phyloP scores from a whole-genome alignment of 2,113 vertebrate species.

The Cichladusa arquata region DNA sequence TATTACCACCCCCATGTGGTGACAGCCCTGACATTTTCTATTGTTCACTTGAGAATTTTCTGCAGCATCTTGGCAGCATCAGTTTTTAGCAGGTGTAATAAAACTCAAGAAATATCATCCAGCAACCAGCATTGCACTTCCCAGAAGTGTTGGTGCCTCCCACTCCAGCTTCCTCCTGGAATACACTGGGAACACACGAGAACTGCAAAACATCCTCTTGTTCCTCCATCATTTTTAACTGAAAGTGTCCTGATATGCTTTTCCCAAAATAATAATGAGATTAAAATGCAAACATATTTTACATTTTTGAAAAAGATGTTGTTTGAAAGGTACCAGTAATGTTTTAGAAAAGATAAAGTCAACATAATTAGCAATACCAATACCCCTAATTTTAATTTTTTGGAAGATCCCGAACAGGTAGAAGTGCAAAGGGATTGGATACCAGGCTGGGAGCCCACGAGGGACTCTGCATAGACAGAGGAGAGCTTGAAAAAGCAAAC shows the following conservation, averaged over 20 bases:
- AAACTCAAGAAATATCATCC: not conserved
- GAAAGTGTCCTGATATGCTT: fast-evolving
- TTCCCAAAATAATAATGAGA: not conserved
- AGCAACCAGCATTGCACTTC: not conserved
- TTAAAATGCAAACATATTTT: not conserved
- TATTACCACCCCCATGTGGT: not conserved
- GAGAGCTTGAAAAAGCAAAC: not conserved
- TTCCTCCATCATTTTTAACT: not conserved
- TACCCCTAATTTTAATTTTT: not conserved
- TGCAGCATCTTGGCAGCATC: not conserved
- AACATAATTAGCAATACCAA: not conserved
- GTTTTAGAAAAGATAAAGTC: not conserved
- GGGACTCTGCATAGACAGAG: not conserved
- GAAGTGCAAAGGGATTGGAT: not conserved
- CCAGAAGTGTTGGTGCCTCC: not conserved
- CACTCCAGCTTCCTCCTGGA: not conserved
- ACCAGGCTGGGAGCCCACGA: not conserved
- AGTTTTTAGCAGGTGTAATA: not conserved
- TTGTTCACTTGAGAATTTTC: not conserved
- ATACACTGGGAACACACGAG: not conserved
- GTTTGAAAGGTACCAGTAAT: not conserved
- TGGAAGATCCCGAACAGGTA: not conserved
- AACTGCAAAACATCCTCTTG: not conserved
- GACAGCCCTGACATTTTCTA: slow-evolving; percentile 21
- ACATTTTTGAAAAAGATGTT: fast-evolving